A percentile compares a stretch with the other conserved stretches of the same genome.
Conservation (phyloP, 2,888 invertebrate species). For the Pegoplata infirma region DNA sequence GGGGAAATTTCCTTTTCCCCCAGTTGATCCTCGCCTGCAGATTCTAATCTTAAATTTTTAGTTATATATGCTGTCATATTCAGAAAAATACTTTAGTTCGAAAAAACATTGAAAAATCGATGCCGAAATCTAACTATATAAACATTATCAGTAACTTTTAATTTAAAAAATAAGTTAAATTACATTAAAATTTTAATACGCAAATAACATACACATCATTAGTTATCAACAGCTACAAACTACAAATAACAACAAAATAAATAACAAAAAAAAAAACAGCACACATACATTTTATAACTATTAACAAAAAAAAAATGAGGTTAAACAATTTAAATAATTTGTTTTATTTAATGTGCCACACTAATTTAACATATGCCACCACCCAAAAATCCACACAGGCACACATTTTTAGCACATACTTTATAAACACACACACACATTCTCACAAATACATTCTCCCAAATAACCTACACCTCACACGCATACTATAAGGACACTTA, state of each 20-base stretch:
- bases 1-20: no score
- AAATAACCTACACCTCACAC: not conserved
- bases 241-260: no score
- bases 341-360: conserved; percentile 63
- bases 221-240: conserved; percentile 35
- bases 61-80: no score
- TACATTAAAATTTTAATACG: conserved; percentile 20
- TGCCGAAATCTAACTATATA: no score
- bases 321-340: conserved; percentile 62
- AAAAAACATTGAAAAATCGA: no score
- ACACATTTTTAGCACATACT: no score
- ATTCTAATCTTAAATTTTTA: no score
- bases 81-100: no score
- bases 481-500: not conserved
- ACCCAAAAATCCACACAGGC: not conserved
- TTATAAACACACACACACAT: not conserved
- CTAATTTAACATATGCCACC: conserved; percentile 59
- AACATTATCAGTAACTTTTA: not conserved
- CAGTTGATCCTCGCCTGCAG: no score
- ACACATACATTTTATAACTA: conserved; percentile 21
- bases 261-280: no score
- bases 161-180: not conserved
- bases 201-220: conserved; percentile 35
- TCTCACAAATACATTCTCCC: not conserved
- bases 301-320: conserved; percentile 26